Base-by-base conservation (phyloP, 2,888 invertebrate genomes). In the Hyposoter didymator region DNA sequence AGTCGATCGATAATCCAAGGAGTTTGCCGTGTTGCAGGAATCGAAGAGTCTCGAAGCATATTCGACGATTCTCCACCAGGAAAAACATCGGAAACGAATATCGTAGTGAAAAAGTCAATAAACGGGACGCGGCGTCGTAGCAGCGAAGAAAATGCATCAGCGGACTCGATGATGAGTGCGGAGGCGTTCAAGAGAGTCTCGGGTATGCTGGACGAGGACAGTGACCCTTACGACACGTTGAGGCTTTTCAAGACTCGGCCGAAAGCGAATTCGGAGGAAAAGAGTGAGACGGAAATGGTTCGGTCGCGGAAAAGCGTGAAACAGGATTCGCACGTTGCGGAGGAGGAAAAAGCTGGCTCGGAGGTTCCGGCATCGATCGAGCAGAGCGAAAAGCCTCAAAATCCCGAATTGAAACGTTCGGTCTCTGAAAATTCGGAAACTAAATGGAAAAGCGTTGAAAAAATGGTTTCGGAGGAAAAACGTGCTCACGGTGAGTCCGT, bases 401-500 rank as follows among this genome's bases (percentile, higher is more conserved):
- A 17, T 66, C 28, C 73, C 69, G 45, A 49, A 72, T 22, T 49
- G 79, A 86, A 59, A 10, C 59, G 59, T 59, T 59, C 47, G 12
- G 52, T 19, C 5, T 43, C 14, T 47, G 76, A 55, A 35, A 84
- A 67, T 32, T 28, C 28, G 14, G 59, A 59, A 5, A 14, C 14
- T 2, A 59, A 59, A 28, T 59, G 59, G 59, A 8, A 86, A 67
- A 45, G 35, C 80, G 39, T 88, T 47, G 92, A 92, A 0, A 89
- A 90, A 87, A 66, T 89, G 22, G 59, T 86, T 0, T 90, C 89
- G 2, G 94, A 94, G 52, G 94, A 94, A 45, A 94, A 93, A 88
- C 94, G 94, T 76, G 93, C 93, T 67, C 91, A 94, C 49, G 93
- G 93, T 4, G 95, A 96, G 93, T 94, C 96, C 0, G 96, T 97